These are phyloP conservation scores for Phylloscopus trochilus DNA, from an alignment of 2,113 vertebrate genomes.

Conservation along the genomic window DNA sequence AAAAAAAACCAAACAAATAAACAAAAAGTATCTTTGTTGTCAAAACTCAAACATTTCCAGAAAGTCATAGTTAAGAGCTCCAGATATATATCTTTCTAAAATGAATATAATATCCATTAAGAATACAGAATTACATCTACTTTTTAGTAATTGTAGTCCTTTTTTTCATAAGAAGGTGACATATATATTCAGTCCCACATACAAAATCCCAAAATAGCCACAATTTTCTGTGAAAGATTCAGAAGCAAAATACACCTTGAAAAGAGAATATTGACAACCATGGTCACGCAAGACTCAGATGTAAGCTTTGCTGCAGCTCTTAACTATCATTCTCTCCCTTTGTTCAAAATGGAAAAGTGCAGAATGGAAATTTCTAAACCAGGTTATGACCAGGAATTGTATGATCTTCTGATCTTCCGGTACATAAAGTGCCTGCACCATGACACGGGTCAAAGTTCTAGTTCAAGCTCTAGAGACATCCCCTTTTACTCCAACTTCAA, in stretches of 20 bases:
- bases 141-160: background rate
- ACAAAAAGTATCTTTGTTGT: background rate
- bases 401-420: background rate
- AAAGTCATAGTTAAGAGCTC: background rate
- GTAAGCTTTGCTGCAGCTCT: background rate
- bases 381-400: background rate
- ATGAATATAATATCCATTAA: background rate
- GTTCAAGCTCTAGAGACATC: background rate
- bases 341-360: background rate
- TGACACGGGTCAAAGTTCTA: background rate
- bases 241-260: background rate
- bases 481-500: background rate
- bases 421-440: background rate
- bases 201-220: background rate
- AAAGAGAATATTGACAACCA: background rate
- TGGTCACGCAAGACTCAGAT: accelerated
- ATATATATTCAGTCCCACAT: background rate
- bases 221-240: background rate
- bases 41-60: background rate
- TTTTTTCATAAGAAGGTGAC: background rate
- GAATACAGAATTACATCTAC: background rate
- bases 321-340: background rate
- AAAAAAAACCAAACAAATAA: background rate
- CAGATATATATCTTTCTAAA: background rate
- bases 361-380: background rate